Percentiles rank a stretch among this genome's conserved stretches.
Evolutionary conservation across 2,113 vertebrate genomes (phyloP).

Genomic region (Pholis gunnellus): DNA sequence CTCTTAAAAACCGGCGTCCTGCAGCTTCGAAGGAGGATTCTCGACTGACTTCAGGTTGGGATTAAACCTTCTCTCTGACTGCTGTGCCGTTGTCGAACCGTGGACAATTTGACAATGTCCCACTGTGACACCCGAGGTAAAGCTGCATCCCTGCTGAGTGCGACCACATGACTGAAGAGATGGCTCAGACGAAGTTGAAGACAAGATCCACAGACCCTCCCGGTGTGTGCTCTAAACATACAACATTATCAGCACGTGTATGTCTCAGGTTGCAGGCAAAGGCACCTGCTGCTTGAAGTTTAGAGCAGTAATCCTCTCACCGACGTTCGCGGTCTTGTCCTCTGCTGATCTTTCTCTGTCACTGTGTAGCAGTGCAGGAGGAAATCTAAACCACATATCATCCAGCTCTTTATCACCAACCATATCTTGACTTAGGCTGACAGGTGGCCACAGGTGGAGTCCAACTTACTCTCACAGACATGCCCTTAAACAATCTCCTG

Average conservation of each 20-base stretch:
- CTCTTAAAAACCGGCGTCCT: slow-evolving; percentile 13
- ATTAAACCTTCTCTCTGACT: slow-evolving; percentile 27
- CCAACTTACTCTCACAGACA: slow-evolving; percentile 7
- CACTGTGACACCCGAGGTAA: slow-evolving; percentile 22
- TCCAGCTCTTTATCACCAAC: slow-evolving; percentile 16
- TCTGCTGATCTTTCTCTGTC: slow-evolving; percentile 23
- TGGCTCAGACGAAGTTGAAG: slow-evolving; percentile 21
- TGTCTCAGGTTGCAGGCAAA: slow-evolving; percentile 50
- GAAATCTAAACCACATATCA: slow-evolving; percentile 19
- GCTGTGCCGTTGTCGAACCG: slow-evolving; percentile 29
- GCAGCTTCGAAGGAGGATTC: slow-evolving; percentile 33
- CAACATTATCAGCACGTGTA: slow-evolving; percentile 38
- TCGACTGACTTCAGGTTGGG: slow-evolving; percentile 29
- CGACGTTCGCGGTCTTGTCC: slow-evolving; percentile 19
- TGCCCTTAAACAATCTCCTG: slow-evolving; percentile 12
- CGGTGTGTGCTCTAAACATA: slow-evolving; percentile 23
- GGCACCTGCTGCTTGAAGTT: slow-evolving; percentile 6
- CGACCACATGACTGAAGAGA: slow-evolving; percentile 29
- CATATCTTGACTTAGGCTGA: slow-evolving; percentile 12
- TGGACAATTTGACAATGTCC: slow-evolving; percentile 21
- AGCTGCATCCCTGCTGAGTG: slow-evolving; percentile 33
- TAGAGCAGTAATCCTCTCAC: slow-evolving; percentile 23
- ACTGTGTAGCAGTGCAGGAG: slow-evolving; percentile 15
- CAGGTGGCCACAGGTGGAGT: slow-evolving; percentile 50
- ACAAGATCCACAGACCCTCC: slow-evolving; percentile 32